Conservation (phyloP, 2,888 invertebrate species). For the Drosophila buzzatii region DNA sequence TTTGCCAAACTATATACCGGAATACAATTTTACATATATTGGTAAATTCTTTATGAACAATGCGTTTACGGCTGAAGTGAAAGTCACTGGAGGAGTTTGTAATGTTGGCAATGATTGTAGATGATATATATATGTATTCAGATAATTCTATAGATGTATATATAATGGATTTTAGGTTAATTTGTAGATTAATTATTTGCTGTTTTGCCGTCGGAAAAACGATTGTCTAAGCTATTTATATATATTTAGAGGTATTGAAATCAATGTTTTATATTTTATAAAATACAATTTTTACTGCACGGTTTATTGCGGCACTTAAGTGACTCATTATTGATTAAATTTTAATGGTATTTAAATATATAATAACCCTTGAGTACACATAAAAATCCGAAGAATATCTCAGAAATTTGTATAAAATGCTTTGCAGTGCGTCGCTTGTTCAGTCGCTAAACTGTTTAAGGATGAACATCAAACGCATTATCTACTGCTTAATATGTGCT, state of each 20-base stretch:
- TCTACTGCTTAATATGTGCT: not conserved
- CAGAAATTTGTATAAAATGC: not conserved
- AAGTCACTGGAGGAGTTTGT: not conserved
- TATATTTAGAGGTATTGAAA: not conserved
- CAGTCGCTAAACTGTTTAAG: not conserved
- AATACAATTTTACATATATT: conserved; percentile 7
- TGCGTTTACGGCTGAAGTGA: not conserved
- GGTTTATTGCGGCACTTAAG: too few relatives aligned
- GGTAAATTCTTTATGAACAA: conserved; percentile 1
- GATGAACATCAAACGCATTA: not conserved
- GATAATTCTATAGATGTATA: not conserved
- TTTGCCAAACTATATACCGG: not conserved
- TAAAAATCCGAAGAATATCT: too few relatives aligned
- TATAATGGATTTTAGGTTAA: not conserved
- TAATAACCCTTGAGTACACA: too few relatives aligned
- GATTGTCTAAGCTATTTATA: not conserved
- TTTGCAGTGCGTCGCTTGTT: not conserved
- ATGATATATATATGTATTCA: not conserved
- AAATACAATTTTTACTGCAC: not conserved
- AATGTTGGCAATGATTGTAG: not conserved
- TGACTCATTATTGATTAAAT: too few relatives aligned
- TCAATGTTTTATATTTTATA: not conserved
- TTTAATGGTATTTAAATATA: too few relatives aligned
- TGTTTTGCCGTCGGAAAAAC: not conserved
- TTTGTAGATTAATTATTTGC: not conserved